A percentile compares a stretch with the other conserved stretches of the same genome.
These are phyloP conservation scores for Micronycteris hirsuta DNA, from an alignment of 2,113 vertebrate genomes.

Conservation along the genomic window DNA sequence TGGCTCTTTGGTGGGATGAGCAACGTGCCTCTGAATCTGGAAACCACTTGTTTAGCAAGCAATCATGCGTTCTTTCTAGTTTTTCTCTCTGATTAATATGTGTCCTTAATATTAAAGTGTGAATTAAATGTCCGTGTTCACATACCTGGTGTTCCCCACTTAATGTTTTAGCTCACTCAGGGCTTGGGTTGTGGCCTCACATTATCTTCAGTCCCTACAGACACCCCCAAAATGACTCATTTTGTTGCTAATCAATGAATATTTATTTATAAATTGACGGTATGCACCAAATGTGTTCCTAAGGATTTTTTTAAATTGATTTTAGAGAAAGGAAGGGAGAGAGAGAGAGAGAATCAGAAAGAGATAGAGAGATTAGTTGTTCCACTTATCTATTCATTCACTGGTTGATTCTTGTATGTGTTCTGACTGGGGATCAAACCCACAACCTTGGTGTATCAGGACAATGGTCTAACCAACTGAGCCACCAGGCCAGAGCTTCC, in stretches of 20 bases:
- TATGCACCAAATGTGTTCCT: not conserved
- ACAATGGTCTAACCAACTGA: no score
- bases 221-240: not conserved
- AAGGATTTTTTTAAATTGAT: not conserved
- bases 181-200: not conserved
- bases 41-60: not conserved
- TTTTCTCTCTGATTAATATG: not conserved
- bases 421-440: no score
- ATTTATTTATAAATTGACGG: not conserved
- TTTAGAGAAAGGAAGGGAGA: no score
- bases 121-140: not conserved
- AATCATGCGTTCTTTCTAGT: not conserved
- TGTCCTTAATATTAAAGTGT: not conserved
- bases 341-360: no score
- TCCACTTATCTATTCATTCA: no score
- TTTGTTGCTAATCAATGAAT: not conserved
- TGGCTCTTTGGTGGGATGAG: not conserved
- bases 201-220: not conserved
- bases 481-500: not conserved
- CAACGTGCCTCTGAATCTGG: not conserved
- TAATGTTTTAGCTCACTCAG: not conserved
- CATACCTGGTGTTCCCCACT: not conserved
- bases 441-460: no score
- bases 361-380: no score
- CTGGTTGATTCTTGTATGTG: no score